Conservation (phyloP, 2,888 invertebrate species). For the Keiferia lycopersicella region DNA sequence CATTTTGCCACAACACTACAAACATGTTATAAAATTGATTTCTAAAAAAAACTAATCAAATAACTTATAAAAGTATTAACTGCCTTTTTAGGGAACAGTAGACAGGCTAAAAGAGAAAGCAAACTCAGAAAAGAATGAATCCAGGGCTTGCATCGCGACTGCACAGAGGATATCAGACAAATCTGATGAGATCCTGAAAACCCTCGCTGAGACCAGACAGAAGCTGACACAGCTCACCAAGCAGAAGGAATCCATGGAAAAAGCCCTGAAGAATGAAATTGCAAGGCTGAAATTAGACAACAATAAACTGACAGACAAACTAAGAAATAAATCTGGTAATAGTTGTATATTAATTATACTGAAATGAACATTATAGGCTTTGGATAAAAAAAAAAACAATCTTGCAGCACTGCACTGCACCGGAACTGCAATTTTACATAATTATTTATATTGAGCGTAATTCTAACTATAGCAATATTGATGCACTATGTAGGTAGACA, state of each 20-base stretch:
- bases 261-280: slow-evolving; percentile 62
- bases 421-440: too few species aligned
- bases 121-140: slow-evolving; percentile 63
- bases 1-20: too few species aligned
- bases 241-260: slow-evolving; percentile 66
- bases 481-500: too few species aligned
- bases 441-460: too few species aligned
- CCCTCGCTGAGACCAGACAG: slow-evolving; percentile 53
- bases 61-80: too few species aligned
- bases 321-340: slow-evolving; percentile 63
- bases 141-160: slow-evolving; percentile 69
- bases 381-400: too few species aligned
- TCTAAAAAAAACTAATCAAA: too few species aligned
- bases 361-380: too few species aligned
- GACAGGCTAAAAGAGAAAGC: slow-evolving; percentile 59
- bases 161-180: slow-evolving; percentile 68
- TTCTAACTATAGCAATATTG: too few species aligned
- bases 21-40: too few species aligned
- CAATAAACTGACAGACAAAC: slow-evolving; percentile 62
- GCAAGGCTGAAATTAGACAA: slow-evolving; percentile 62
- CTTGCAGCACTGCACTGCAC: too few species aligned
- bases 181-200: slow-evolving; percentile 60
- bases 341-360: too few species aligned
- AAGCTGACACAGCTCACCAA: slow-evolving; percentile 61
- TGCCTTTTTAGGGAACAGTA: slow-evolving; percentile 53